Percentiles rank a stretch among this genome's conserved stretches.
Evolutionary conservation across 2,888 invertebrate species (phyloP).

Genomic region (Piscicola geometra): DNA sequence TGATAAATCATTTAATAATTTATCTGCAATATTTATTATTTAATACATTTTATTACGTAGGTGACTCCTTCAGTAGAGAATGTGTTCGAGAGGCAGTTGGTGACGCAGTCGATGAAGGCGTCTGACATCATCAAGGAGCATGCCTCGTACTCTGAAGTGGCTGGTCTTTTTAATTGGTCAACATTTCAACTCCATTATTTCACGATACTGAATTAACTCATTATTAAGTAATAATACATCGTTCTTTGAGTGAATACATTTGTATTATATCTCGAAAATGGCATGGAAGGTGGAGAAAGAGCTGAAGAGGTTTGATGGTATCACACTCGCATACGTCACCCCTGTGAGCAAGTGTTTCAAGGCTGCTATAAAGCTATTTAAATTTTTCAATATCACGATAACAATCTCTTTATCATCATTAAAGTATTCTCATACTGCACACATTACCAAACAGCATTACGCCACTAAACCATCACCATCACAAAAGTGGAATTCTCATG

Average conservation of each 20-base stretch:
- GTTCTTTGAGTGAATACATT: too few species aligned
- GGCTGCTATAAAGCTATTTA: too few species aligned
- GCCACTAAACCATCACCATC: too few species aligned
- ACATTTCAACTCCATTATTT: too few species aligned
- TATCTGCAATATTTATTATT: neutral
- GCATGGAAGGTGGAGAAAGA: conserved; percentile 59
- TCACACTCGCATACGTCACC: conserved; percentile 84
- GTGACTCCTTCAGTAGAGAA: conserved; percentile 35
- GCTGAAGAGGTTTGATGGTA: conserved; percentile 66
- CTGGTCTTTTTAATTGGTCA: too few species aligned
- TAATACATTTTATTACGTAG: neutral
- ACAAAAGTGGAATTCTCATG: conserved; percentile 86
- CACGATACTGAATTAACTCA: too few species aligned
- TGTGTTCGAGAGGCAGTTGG: conserved; percentile 55
- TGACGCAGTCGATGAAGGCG: conserved; percentile 65
- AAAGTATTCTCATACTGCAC: neutral
- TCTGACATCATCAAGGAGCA: conserved; percentile 74
- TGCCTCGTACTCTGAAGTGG: conserved; percentile 66
- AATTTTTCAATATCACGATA: too few species aligned
- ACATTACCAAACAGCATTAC: too few species aligned
- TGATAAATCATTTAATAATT: neutral
- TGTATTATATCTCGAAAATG: too few species aligned
- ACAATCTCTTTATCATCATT: neutral
- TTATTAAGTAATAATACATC: too few species aligned
- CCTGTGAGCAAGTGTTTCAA: too few species aligned